These are phyloP conservation scores for Proterorhinus semilunaris DNA, from an alignment of 2,113 vertebrate species.

Conservation along the genomic window DNA sequence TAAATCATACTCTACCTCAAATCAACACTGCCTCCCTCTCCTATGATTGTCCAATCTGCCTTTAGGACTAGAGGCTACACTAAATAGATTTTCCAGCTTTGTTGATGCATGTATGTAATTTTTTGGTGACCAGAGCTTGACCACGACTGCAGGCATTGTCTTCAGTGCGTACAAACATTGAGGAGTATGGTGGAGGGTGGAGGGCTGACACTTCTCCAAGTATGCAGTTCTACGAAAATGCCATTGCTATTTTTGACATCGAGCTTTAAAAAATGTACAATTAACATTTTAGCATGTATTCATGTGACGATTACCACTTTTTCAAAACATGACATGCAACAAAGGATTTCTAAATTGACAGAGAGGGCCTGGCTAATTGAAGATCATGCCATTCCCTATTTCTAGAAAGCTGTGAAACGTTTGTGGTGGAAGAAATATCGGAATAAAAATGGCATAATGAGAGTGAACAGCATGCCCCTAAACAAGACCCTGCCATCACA, in stretches of 20 bases:
- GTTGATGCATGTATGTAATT: slow-evolving; percentile 1
- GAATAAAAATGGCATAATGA: slow-evolving; percentile 17
- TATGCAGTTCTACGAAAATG: slow-evolving; percentile 3
- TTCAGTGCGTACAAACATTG: slow-evolving; percentile 49
- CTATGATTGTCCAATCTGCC: slow-evolving; percentile 18
- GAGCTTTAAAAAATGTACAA: not conserved
- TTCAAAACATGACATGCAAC: not conserved
- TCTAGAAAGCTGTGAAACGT: slow-evolving; percentile 28
- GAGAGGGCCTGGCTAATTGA: slow-evolving; percentile 12
- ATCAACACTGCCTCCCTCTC: slow-evolving; percentile 29
- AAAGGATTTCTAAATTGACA: slow-evolving; percentile 13
- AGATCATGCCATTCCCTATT: slow-evolving; percentile 16
- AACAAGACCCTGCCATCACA: slow-evolving; percentile 39
- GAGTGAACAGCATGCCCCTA: slow-evolving; percentile 23
- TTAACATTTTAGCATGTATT: not conserved
- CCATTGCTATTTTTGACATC: not conserved
- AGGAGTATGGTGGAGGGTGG: slow-evolving; percentile 34
- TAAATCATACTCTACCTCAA: slow-evolving; percentile 31
- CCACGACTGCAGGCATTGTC: slow-evolving; percentile 65
- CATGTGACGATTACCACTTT: not conserved
- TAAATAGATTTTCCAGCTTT: slow-evolving; percentile 15
- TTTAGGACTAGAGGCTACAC: slow-evolving; percentile 15
- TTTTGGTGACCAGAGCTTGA: slow-evolving; percentile 40
- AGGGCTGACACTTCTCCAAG: slow-evolving; percentile 8
- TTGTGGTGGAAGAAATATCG: slow-evolving; percentile 20